Evolutionary conservation across 2,888 invertebrate genomes (phyloP).

Genomic region (Eristalis tenax): DNA sequence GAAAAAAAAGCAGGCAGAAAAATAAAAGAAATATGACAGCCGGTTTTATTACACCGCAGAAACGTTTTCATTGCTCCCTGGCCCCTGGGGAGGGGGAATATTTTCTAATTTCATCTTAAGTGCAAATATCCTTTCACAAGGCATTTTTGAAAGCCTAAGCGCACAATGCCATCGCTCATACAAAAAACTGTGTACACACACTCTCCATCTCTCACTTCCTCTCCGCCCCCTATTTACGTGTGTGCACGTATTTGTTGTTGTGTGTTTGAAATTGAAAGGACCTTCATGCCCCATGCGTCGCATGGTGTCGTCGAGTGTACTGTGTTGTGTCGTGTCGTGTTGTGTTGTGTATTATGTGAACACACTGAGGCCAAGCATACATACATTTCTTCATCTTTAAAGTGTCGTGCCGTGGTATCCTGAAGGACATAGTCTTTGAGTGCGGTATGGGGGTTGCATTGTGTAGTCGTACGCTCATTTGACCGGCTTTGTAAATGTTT

Average conservation of each 20-base stretch:
- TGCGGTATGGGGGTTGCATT: constrained; percentile 6
- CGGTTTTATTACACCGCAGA: constrained; percentile 35
- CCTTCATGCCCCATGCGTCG: constrained; percentile 9
- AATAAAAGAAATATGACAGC: constrained; percentile 36
- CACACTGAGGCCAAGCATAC: background rate
- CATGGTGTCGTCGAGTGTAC: background rate
- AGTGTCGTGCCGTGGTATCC: background rate
- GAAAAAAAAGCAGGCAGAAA: background rate
- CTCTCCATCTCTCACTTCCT: background rate
- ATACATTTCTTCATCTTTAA: constrained; percentile 19
- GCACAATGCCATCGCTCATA: constrained; percentile 8
- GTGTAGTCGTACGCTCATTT: constrained; percentile 18
- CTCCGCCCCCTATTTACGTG: background rate
- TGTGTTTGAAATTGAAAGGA: constrained; percentile 32
- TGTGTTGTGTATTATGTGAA: background rate
- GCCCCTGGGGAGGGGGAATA: background rate
- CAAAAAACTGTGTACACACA: background rate
- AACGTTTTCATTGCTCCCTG: background rate
- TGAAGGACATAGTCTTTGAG: constrained; percentile 1
- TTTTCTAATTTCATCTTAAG: constrained; percentile 45
- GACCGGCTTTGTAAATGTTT: constrained; percentile 30
- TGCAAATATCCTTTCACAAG: constrained; percentile 44
- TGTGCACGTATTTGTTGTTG: background rate
- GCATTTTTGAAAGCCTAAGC: background rate
- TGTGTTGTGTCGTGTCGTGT: background rate